These are phyloP conservation scores for Teleiodes luculella DNA, from an alignment of 2,888 invertebrate genomes.

Conservation along the genomic window DNA sequence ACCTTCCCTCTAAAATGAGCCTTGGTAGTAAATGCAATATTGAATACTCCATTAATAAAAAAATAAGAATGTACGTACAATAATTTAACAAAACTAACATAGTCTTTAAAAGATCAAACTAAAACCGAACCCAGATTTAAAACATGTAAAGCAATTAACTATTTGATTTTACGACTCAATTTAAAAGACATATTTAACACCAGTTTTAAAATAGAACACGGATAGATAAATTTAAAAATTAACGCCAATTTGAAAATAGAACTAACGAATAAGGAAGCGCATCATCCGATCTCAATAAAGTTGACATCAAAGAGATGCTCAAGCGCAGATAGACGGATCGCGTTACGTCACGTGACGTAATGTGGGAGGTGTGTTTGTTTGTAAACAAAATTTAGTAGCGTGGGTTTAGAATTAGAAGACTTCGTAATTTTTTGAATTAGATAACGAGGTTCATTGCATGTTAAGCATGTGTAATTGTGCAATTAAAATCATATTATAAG, in stretches of 20 bases:
- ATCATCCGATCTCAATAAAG: constrained; percentile 9
- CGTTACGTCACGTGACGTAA: constrained; percentile 9
- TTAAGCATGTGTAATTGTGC: too few relatives aligned
- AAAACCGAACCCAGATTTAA: neutral
- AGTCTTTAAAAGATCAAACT: neutral
- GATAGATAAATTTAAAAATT: constrained; percentile 2
- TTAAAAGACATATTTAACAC: neutral
- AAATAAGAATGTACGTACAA: too few relatives aligned
- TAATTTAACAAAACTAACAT: too few relatives aligned
- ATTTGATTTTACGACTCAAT: constrained; percentile 4
- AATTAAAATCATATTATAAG: too few relatives aligned
- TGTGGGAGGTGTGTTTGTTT: constrained; percentile 9
- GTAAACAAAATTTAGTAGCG: constrained; percentile 9
- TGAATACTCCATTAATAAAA: too few relatives aligned
- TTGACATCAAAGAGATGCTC: constrained; percentile 14
- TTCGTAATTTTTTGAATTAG: too few relatives aligned
- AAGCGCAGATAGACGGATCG: neutral
- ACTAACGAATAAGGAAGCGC: constrained; percentile 1
- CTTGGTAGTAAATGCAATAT: too few relatives aligned
- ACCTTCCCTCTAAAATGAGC: too few relatives aligned
- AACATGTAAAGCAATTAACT: neutral
- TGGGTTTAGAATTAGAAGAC: neutral
- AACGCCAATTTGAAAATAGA: constrained; percentile 3
- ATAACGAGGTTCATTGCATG: neutral
- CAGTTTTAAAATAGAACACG: constrained; percentile 1